Percentiles rank a stretch among this genome's conserved stretches.
Evolutionary conservation across 2,797 vertebrate genomes (phyloP).

Genomic region (Myotis pilosus): DNA sequence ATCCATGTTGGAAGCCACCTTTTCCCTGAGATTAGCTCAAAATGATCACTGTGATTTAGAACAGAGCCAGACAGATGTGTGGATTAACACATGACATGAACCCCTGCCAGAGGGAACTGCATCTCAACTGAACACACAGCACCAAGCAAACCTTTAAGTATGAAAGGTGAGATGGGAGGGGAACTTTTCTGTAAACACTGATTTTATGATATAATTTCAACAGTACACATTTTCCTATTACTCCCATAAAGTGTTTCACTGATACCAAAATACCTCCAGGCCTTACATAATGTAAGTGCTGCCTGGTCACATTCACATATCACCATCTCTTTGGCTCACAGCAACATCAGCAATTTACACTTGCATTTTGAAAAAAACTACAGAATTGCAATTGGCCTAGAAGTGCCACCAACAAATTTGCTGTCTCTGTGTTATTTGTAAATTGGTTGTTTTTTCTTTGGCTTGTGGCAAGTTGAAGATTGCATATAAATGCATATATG

Average conservation of each 20-base stretch:
- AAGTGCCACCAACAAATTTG: neutral
- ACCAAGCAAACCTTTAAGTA: slow-evolving; percentile 18
- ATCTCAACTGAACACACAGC: neutral
- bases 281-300: neutral
- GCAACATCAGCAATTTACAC: slow-evolving; percentile 32
- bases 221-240: slow-evolving; percentile 39
- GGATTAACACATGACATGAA: neutral
- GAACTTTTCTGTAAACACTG: slow-evolving; percentile 28
- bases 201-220: slow-evolving; percentile 47
- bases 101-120: neutral
- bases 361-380: neutral
- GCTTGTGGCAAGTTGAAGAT: neutral
- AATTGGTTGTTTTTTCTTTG: slow-evolving; percentile 6
- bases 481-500: neutral
- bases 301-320: neutral
- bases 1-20: neutral
- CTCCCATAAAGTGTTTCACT: slow-evolving; percentile 13
- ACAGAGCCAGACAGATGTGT: neutral
- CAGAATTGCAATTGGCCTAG: neutral
- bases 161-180: neutral
- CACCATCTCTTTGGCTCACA: neutral
- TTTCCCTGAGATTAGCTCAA: neutral
- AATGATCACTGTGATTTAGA: neutral
- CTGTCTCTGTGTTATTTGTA: neutral
- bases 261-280: slow-evolving; percentile 57